A percentile compares a stretch with the other conserved stretches of the same genome.
Evolutionary conservation across 2,113 vertebrate genomes (phyloP).

Genomic region (Percina caprodes): DNA sequence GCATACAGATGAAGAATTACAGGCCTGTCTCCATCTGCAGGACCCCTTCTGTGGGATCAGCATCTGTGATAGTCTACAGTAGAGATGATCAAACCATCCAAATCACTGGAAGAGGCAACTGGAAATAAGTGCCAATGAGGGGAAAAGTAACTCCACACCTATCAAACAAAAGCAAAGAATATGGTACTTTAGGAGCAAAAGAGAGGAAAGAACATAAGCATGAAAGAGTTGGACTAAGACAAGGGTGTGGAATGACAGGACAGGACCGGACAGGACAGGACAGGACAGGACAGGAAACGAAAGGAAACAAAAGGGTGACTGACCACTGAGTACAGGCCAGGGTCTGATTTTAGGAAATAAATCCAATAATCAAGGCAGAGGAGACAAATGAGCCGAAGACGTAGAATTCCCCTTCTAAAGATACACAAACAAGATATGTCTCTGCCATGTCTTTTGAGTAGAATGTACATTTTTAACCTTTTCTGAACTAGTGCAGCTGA

Average conservation of each 20-base stretch:
- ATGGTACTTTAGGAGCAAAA: not conserved
- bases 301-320: not conserved
- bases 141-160: slow-evolving; percentile 3
- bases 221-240: not conserved
- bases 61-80: slow-evolving; percentile 31
- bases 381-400: not conserved
- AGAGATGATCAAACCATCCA: slow-evolving; percentile 32
- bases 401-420: slow-evolving; percentile 21
- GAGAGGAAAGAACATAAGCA: not conserved
- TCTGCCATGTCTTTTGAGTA: not conserved
- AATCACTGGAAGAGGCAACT: slow-evolving; percentile 18
- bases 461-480: slow-evolving; percentile 1
- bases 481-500: not conserved
- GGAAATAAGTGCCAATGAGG: not conserved
- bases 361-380: slow-evolving; percentile 25
- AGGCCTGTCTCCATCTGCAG: slow-evolving; percentile 41
- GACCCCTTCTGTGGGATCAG: slow-evolving; percentile 33
- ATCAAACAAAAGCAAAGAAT: not conserved
- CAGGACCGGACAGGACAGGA: not conserved
- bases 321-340: slow-evolving; percentile 5
- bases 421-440: slow-evolving; percentile 20
- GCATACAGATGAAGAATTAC: slow-evolving; percentile 35
- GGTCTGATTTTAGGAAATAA: slow-evolving; percentile 15
- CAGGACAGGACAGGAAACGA: no score
- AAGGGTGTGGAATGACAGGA: not conserved